Evolutionary conservation across 2,888 invertebrate species (phyloP), one percentile per base, ranked within the genome.

Genomic region (Adineta ricciae): DNA sequence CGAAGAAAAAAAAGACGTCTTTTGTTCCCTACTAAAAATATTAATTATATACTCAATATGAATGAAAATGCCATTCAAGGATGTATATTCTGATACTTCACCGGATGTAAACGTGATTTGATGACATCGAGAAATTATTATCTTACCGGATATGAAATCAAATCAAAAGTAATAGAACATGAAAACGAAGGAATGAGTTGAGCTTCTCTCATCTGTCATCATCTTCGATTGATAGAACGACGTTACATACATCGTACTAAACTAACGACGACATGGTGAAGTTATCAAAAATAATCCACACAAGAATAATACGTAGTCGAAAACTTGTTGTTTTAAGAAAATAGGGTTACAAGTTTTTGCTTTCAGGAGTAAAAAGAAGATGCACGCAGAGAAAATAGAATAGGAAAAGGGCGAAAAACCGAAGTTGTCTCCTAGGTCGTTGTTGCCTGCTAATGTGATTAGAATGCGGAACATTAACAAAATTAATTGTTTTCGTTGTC

Each of bases 401-500:
- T 11, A 16, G 14, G 11, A n/a, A 32, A 32, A 32, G 19, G 27
- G 64, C 32, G 32, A 36, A 32, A 16, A 32, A 14, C 32, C 19
- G 32, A 64, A 64, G 64, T 64, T 64, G 14, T 27, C 32, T 64
- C 19, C 27, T 64, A 9, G 0, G n/a, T 56, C 27, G 64, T 64
- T 64, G 64, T 64, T 27, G 64, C 32, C 32, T 64, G 32, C 64
- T 64, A 64, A 64, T 64, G 7, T 32, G 64, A 64, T 32, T 64
- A 64, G 32, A 64, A 19, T 64, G 32, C 64, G 64, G 64, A 64
- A 64, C 64, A 64, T 64, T 64, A 64, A 64, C 64, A 64, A 32
- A 64, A 64, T 32, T 64, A 64, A 64, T 64, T 64, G 64, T 64
- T 64, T 64, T 64, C 64, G 64, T 64, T 64, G 32, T 64, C 32